These are phyloP conservation scores for Paradoxurus hermaphroditus DNA, from an alignment of 2,113 vertebrate species.

Conservation along the genomic window DNA sequence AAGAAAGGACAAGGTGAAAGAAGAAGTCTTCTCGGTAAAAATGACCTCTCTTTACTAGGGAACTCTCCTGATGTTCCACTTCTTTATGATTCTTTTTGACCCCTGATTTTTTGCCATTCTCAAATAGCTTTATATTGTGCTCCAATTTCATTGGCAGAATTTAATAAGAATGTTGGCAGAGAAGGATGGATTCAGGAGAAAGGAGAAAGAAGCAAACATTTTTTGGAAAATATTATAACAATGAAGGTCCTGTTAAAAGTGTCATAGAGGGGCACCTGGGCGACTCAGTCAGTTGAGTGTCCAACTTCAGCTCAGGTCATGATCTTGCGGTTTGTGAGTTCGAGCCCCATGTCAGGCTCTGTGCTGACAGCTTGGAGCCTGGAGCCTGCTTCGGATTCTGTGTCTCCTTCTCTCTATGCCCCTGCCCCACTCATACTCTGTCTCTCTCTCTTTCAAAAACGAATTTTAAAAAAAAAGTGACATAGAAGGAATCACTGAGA, in stretches of 20 bases:
- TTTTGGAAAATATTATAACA: not conserved
- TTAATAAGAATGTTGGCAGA: not conserved
- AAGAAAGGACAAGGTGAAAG: not conserved
- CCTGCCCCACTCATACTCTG: too few species aligned
- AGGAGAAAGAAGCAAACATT: not conserved
- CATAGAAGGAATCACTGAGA: not conserved
- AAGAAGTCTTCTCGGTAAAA: not conserved
- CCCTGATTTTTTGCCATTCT: not conserved
- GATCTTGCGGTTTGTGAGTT: too few species aligned
- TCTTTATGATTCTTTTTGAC: not conserved
- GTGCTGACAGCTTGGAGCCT: too few species aligned
- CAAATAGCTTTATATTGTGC: not conserved
- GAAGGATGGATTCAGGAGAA: not conserved
- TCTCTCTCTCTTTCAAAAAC: too few species aligned
- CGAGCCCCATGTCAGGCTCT: too few species aligned
- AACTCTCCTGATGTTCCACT: not conserved
- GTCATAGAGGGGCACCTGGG: not conserved
- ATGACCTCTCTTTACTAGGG: not conserved
- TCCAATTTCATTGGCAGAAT: not conserved
- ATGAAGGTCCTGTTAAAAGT: not conserved
- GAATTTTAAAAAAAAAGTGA: too few species aligned
- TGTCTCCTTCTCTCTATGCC: too few species aligned
- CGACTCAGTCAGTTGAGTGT: too few species aligned
- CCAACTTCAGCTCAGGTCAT: too few species aligned
- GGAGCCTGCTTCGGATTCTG: too few species aligned